Base-by-base conservation (phyloP, 2,888 invertebrate species). In the Hirtodrosophila cameraria region DNA sequence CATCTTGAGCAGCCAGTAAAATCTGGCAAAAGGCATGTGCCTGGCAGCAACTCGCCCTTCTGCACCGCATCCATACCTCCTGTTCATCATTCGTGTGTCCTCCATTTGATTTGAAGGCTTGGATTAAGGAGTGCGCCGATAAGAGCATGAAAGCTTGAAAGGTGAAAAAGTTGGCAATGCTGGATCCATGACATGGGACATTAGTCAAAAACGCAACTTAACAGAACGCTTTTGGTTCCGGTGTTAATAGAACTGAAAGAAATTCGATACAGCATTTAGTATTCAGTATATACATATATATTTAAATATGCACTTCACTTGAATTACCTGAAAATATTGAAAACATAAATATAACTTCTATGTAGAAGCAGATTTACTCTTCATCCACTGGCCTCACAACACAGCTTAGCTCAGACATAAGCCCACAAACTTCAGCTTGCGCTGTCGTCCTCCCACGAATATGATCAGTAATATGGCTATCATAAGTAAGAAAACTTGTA, bases 101-200 rank as follows among this genome's bases (percentile, higher is more conserved):
- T 36, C 39, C 60, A 65, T 49, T 70, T 53, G 73, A 72, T 70
- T 72, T 57, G 70, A 72, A 72, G 52, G 38, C 67, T 30, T 57
- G 70, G 70, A 72, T 70, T 72, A 57, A 35, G 61, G 41, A 46
- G 43, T 30, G 28, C 55, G 30, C 28, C 48, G 67, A 70, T 70
- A 70, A 72, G 43, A 38, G 58, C 30, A 30, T 16, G 30, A 31
- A 38, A 58, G 33, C 52, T 53, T 36, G 38, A 59, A 50, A 65
- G 65, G 30, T 60, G 31, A 46, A 71, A 35, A 65, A 28, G 58
- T 50, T 64, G 49, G 38, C 59, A 46, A 18, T 42, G 39, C 55
- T 48, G 27, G 30, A 30, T 43, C 53, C 65, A 45, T 55, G 71
- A 53, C 48, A 63, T 33, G 54, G 38, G 72, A 72, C 69, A 70